These are phyloP conservation scores for Nineta flava DNA, from an alignment of 2,888 invertebrate species.

Conservation along the genomic window DNA sequence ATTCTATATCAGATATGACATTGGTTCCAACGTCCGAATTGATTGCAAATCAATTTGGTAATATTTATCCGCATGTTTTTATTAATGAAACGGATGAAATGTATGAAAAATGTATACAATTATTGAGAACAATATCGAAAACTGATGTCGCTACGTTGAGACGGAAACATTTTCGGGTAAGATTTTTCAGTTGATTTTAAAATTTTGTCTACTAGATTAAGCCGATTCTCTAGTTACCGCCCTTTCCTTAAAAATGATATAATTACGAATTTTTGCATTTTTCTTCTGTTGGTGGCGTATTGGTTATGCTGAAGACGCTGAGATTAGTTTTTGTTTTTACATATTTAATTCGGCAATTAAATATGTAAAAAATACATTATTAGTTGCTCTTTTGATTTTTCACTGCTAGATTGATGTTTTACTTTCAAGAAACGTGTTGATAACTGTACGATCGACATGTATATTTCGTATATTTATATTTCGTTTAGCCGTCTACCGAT, in stretches of 20 bases:
- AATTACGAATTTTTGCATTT: not conserved
- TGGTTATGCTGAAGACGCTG: not conserved
- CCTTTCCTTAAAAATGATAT: not conserved
- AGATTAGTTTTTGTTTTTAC: not conserved
- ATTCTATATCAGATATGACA: constrained; percentile 42
- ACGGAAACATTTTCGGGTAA: constrained; percentile 42
- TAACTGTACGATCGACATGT: too few species aligned
- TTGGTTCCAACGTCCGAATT: constrained; percentile 42
- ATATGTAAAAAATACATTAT: too few species aligned
- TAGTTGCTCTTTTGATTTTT: too few species aligned
- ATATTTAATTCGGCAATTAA: too few species aligned
- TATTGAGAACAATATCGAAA: constrained; percentile 43
- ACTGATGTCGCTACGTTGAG: constrained; percentile 39
- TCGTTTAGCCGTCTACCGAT: too few species aligned
- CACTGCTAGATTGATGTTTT: too few species aligned
- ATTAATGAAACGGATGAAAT: constrained; percentile 42
- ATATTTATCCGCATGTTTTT: constrained; percentile 54
- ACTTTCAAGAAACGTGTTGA: too few species aligned
- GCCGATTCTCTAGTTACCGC: not conserved
- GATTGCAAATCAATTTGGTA: constrained; percentile 46
- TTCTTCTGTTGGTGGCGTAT: not conserved
- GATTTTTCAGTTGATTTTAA: constrained; percentile 9
- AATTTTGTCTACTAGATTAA: not conserved
- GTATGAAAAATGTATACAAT: constrained; percentile 40
- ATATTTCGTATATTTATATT: too few species aligned